Evolutionary conservation across 1,140 invertebrate genomes (phyloP), one percentile per base, ranked within the genome.

Genomic region (Carposina sasakii): DNA sequence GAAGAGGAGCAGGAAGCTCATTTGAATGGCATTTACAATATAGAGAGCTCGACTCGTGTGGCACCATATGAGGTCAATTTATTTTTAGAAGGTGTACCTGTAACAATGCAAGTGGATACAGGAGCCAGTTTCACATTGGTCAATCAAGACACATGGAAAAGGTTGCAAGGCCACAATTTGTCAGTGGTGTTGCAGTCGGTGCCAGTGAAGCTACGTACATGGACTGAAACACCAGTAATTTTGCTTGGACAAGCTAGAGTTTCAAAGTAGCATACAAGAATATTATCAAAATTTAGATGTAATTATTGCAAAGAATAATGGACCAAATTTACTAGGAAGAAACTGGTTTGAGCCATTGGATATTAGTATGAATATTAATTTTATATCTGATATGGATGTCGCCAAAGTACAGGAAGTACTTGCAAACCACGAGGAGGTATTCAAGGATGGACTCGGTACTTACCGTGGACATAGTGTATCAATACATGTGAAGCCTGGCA

Each of bases 331-430:
- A 3, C 1, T 65, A 5, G 57, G 54, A 8, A 49, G 59, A 4
- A 34, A 65, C 30, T 64, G 56, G 59, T 44, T 62, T 9, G 17
- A 16, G 16, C 31, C 52, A 13, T 31, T 60, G 6, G 23, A 54
- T 3, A 64, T 67, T 31, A 30, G 46, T 13, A n/a, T 66, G 17
- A 55, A 48, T 20, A 51, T 54, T 39, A 59, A 54, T 47, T 51
- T 53, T 36, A 15, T 57, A 13, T 55, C 39, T 13, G 8, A 52
- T 8, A 28, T 3, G 9, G 30, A 52, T 4, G 16, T 26, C 8
- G 12, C 12, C 10, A 9, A 16, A 3, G 31, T 49, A 13, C 37
- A 58, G 1, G 19, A 43, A 4, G 17, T 60, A 4, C 19, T 57
- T 20, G 16, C 26, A 26, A 62, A 60, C 36, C 31, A 60, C 49